Percentiles rank a stretch among this genome's conserved stretches.
These are phyloP conservation scores for Scartelaos histophorus DNA, from an alignment of 2,113 vertebrate species.

Conservation along the genomic window DNA sequence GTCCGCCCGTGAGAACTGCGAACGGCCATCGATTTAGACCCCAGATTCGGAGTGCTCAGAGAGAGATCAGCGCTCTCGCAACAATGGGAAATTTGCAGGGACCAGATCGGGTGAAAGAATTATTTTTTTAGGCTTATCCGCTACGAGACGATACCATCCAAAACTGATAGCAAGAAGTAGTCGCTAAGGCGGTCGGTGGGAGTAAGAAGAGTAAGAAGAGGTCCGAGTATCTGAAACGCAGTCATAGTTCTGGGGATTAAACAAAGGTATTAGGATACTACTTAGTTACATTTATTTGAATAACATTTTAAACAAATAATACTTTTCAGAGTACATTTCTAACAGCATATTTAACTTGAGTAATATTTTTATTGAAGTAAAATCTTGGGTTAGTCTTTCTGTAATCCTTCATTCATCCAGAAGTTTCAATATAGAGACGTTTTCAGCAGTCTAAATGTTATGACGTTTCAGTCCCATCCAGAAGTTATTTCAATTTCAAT, in stretches of 20 bases:
- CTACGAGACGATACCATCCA: constrained; percentile 9
- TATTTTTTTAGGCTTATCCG: constrained; percentile 28
- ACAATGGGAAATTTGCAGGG: constrained; percentile 41
- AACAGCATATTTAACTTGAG: too few species aligned
- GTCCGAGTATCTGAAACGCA: neutral
- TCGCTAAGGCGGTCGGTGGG: constrained; percentile 2
- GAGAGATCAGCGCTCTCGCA: constrained; percentile 45
- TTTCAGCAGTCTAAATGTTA: too few species aligned
- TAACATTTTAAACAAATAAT: too few species aligned
- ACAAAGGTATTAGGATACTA: too few species aligned
- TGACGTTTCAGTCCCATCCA: too few species aligned
- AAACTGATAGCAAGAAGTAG: constrained; percentile 14
- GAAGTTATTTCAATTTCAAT: too few species aligned
- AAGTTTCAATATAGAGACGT: too few species aligned
- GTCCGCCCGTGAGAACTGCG: constrained; percentile 48
- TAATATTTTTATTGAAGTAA: too few species aligned
- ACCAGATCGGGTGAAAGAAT: constrained; percentile 29
- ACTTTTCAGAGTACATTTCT: too few species aligned
- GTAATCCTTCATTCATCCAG: too few species aligned
- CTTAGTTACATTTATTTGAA: too few species aligned
- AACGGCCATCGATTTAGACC: constrained; percentile 49
- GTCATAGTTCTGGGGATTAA: neutral
- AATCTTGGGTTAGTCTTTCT: too few species aligned
- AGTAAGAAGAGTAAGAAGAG: neutral
- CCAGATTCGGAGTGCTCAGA: constrained; percentile 29